A percentile compares a stretch with the other conserved stretches of the same genome.
phyloP scores from a whole-genome alignment of 1,140 invertebrate genomes.

The Lepidurus arcticus region DNA sequence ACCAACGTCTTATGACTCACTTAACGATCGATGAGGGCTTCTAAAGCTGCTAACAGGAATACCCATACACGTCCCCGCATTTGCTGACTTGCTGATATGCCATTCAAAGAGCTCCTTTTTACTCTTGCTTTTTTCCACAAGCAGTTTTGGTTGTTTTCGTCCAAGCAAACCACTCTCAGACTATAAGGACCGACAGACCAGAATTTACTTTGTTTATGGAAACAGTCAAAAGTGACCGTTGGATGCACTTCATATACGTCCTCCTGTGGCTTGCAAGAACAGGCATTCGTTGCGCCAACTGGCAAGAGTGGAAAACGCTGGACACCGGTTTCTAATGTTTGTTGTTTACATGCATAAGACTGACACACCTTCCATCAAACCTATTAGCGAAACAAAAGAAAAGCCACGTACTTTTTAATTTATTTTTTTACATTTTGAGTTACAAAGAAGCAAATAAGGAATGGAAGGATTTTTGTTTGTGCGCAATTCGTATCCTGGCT shows the following conservation, averaged over 20 bases:
- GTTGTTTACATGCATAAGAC: background rate
- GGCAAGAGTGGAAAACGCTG: background rate
- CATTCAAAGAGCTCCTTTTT: background rate
- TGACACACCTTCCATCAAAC: background rate
- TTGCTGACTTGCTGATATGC: conserved; percentile 18
- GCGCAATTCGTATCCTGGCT: background rate
- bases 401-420: background rate
- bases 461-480: background rate
- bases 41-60: conserved; percentile 18
- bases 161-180: background rate
- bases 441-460: background rate
- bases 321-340: background rate
- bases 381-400: background rate
- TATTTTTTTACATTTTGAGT: background rate
- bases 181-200: background rate
- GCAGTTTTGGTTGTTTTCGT: background rate
- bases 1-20: conserved; percentile 18
- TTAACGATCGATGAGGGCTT: conserved; percentile 19
- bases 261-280: background rate
- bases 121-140: background rate
- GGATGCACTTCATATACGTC: background rate
- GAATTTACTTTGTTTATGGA: background rate
- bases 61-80: background rate
- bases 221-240: background rate
- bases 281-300: background rate